Evolutionary conservation across 2,888 invertebrate species (phyloP), one percentile per base, ranked within the genome.

Genomic region (Cabera pusaria): DNA sequence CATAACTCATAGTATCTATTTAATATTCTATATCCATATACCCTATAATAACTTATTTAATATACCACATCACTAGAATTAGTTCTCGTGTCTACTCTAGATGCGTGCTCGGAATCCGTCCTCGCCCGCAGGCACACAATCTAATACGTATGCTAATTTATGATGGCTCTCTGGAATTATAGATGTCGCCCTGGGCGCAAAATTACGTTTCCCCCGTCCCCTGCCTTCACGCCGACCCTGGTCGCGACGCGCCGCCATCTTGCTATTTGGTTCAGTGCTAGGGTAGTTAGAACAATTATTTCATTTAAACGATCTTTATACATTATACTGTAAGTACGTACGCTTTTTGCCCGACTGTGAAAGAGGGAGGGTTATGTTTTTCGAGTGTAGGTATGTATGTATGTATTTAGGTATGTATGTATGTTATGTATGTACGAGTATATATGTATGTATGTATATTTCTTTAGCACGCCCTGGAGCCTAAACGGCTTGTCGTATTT

Each of bases 111-210:
- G 56, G 75, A 84, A 83, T 81, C 71, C 64, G 68, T 73, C 64
- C 56, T 62, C 61, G 53, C 60, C 48, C 42, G 55, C 62, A 63
- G 60, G 58, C 58, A 60, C 60, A 64, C 71, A 77, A 77, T 82
- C 80, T 83, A 87, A 86, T 86, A 84, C 84, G 76, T 85, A 86
- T 86, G 86, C 84, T 83, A 87, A 88, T 87, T 85, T 81, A 81
- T 75, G 81, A 77, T 77, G 72, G 79, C 80, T 72, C 72, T 56
- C 63, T 56, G 74, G 83, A 84, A 85, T 86, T 84, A 85, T 87
- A 83, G 84, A 86, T 82, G 85, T 85, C 81, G 74, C 83, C 64
- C 66, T 51, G 65, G 68, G 77, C 72, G 74, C 72, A 71, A 74
- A 80, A 79, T 84, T 80, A 78, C 78, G 70, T 64, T 68, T 18